Percentiles rank a stretch among this genome's conserved stretches.
These are phyloP conservation scores for Megalonaias nervosa DNA, from an alignment of 1,140 invertebrate genomes.

Conservation along the genomic window DNA sequence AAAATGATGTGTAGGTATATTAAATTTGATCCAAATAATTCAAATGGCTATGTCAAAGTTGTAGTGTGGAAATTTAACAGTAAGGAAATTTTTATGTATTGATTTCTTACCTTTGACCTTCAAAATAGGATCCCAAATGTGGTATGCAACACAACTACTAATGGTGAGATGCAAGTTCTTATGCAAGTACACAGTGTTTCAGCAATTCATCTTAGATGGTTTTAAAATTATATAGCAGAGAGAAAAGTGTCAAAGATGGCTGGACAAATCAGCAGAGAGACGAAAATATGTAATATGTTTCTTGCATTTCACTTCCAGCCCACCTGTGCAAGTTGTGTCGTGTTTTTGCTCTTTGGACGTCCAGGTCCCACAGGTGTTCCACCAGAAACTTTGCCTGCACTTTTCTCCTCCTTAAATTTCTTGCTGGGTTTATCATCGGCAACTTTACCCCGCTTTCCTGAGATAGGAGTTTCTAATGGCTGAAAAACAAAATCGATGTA, in stretches of 20 bases:
- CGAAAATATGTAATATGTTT: no score
- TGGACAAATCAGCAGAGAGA: no score
- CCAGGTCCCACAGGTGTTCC: conserved; percentile 36
- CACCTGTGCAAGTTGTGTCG: background rate
- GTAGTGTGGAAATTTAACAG: no score
- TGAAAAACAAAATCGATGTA: conserved; percentile 46
- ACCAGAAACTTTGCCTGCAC: conserved; percentile 56
- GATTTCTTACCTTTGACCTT: no score
- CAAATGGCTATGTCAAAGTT: no score
- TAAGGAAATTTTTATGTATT: no score
- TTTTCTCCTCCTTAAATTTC: conserved; percentile 64
- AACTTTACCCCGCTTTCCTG: conserved; percentile 66
- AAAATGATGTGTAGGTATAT: no score
- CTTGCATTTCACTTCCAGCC: no score
- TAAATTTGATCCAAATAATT: no score
- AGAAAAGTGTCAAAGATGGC: no score
- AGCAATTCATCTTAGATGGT: conserved; percentile 34
- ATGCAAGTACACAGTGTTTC: background rate
- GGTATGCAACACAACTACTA: background rate
- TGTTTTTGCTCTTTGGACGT: conserved; percentile 60
- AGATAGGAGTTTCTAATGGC: conserved; percentile 62
- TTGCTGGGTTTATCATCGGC: conserved; percentile 67
- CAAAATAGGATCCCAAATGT: no score
- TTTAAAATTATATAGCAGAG: no score
- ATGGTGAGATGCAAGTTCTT: background rate